Evolutionary conservation across 1,140 invertebrate genomes (phyloP).

Genomic region (Acromyrmex charruanus): DNA sequence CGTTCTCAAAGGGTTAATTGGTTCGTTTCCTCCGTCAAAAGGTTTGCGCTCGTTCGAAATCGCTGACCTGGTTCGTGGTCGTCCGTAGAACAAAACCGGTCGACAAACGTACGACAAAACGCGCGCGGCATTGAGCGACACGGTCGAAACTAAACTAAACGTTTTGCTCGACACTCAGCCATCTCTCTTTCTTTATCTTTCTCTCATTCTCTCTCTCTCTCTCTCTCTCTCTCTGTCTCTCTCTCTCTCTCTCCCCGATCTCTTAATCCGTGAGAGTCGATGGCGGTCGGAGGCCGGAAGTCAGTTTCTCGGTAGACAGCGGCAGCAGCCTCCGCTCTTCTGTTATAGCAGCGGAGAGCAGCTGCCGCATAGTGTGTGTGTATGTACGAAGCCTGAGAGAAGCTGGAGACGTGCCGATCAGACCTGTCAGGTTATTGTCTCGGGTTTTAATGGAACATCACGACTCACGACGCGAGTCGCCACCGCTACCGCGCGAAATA

Average conservation of each 20-base stretch:
- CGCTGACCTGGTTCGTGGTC: conserved; percentile 57
- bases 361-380: conserved; percentile 36
- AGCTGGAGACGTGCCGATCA: conserved; percentile 78
- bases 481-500: conserved; percentile 74
- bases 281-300: conserved; percentile 71
- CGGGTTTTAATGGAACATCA: conserved; percentile 85
- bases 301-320: conserved; percentile 75
- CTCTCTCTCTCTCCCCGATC: conserved; percentile 11
- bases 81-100: conserved; percentile 50
- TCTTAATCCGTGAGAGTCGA: conserved; percentile 62
- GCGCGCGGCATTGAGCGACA: conserved; percentile 45
- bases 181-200: conserved; percentile 24
- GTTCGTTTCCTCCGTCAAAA: conserved; percentile 59
- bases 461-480: conserved; percentile 73
- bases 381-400: conserved; percentile 37
- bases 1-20: conserved; percentile 62
- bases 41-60: conserved; percentile 46
- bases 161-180: conserved; percentile 31
- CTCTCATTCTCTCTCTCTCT: not conserved
- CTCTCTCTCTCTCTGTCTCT: conserved; percentile 12
- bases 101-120: conserved; percentile 59
- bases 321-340: conserved; percentile 64
- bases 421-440: conserved; percentile 86
- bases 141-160: conserved; percentile 57
- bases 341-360: conserved; percentile 49